Conservation (phyloP, 1,140 invertebrate species). For the Chlorops oryzae region DNA sequence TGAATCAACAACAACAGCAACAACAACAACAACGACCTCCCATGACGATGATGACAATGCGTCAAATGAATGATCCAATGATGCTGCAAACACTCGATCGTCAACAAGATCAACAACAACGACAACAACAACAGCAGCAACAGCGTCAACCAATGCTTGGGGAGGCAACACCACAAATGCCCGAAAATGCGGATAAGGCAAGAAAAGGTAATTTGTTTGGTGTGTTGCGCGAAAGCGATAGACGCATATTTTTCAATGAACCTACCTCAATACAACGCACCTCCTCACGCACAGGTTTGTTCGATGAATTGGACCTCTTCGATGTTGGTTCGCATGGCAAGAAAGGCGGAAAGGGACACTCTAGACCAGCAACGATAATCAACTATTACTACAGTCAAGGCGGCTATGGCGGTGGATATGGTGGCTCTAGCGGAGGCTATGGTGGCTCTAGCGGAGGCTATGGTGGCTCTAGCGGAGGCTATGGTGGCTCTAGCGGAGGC, state of each 20-base stretch:
- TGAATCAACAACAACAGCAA: background rate
- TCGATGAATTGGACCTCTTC: conserved; percentile 18
- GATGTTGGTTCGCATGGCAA: conserved; percentile 21
- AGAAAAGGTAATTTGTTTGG: conserved; percentile 45
- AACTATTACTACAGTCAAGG: conserved; percentile 25
- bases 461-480: background rate
- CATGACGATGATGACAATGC: background rate
- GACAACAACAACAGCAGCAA: background rate
- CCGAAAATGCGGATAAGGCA: conserved; percentile 19
- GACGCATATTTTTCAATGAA: conserved; percentile 14
- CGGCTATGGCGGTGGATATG: conserved; percentile 1
- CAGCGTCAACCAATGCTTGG: conserved; percentile 14
- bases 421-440: background rate
- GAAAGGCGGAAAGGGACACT: conserved; percentile 20
- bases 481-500: background rate
- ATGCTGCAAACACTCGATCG: background rate
- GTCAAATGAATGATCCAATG: too few species aligned
- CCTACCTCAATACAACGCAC: conserved; percentile 8
- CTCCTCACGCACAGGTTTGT: conserved; percentile 14
- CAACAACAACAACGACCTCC: background rate
- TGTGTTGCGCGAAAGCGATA: conserved; percentile 23
- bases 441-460: background rate
- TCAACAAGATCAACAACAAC: background rate
- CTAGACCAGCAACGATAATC: conserved; percentile 23
- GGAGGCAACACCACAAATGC: conserved; percentile 33